A percentile compares a stretch with the other conserved stretches of the same genome.
These are phyloP conservation scores for Euzetes globulus DNA, from an alignment of 2,888 invertebrate genomes.

Conservation along the genomic window DNA sequence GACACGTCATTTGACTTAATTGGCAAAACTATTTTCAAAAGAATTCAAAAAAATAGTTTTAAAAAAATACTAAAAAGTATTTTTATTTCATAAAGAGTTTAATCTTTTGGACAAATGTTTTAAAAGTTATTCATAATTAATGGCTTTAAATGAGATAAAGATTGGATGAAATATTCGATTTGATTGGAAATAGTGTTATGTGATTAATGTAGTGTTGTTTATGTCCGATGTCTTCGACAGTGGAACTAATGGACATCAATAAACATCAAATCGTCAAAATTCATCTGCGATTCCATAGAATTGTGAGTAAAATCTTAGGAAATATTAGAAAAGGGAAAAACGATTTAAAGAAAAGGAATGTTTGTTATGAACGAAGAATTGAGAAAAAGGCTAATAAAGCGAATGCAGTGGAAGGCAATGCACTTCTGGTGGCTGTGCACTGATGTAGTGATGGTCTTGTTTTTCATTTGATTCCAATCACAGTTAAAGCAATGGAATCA, in stretches of 20 bases:
- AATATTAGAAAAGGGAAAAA: conserved; percentile 2
- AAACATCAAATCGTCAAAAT: conserved; percentile 17
- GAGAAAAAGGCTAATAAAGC: background rate
- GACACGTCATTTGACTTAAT: no score
- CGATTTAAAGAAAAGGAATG: conserved; percentile 15
- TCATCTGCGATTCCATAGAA: conserved; percentile 1
- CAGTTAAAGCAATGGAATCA: conserved; percentile 4
- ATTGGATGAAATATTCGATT: no score
- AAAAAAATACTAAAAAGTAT: no score
- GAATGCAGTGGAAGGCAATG: background rate
- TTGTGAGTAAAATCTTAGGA: background rate
- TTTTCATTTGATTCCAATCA: conserved; percentile 23
- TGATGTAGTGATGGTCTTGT: conserved; percentile 5
- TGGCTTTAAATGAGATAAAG: no score
- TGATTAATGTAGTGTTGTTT: background rate
- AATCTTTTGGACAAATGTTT: no score
- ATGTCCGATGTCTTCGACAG: background rate
- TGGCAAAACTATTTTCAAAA: no score
- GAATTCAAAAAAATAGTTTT: no score
- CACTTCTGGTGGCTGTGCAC: background rate
- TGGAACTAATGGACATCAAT: background rate
- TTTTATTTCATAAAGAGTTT: no score
- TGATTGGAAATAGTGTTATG: no score
- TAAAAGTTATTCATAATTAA: no score
- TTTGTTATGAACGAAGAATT: conserved; percentile 2